Percentiles rank a stretch among this genome's conserved stretches.
Conservation (phyloP, 2,113 vertebrate species). For the Macaca fascicularis region T2T-MFA8v1.1 NC_088386.1:127575501-127576000, state of each 20-base stretch:
- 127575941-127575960: not conserved
- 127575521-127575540: not conserved
- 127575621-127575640: too few species aligned
- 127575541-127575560: not conserved
- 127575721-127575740: too few species aligned
- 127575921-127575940: not conserved
- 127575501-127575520: not conserved
- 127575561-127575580: not conserved
- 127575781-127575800: too few species aligned
- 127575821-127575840: too few species aligned
- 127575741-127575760: too few species aligned
- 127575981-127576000: too few species aligned
- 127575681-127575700: too few species aligned
- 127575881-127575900: not conserved
- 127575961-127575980: too few species aligned
- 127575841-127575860: not conserved
- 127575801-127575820: too few species aligned
- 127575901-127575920: not conserved
- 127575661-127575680: not conserved
- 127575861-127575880: not conserved
- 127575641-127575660: not conserved
- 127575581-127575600: too few species aligned
- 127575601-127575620: too few species aligned
- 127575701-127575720: not conserved
- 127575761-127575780: too few species aligned